These are phyloP conservation scores for Myrmecobius fasciatus DNA, from an alignment of 2,113 vertebrate species.

Conservation along the genomic window DNA sequence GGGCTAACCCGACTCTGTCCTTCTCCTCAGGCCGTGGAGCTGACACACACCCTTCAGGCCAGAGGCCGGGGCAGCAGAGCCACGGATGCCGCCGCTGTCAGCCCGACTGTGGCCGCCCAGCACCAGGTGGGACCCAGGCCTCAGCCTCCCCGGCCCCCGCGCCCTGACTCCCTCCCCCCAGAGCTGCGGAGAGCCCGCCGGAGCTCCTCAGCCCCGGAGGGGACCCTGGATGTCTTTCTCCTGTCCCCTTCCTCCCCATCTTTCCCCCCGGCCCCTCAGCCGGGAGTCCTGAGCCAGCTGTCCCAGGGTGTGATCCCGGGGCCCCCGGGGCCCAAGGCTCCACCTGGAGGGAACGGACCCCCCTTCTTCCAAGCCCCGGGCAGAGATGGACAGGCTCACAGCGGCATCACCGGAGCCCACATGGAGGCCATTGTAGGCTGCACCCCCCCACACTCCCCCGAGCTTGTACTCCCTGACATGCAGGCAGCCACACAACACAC, in stretches of 20 bases:
- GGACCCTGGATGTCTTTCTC: neutral
- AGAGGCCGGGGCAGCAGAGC: slow-evolving; percentile 96
- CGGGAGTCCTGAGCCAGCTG: neutral
- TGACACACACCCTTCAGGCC: slow-evolving; percentile 87
- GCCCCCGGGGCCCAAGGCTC: neutral
- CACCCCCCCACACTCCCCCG: neutral
- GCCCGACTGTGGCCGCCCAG: slow-evolving; percentile 89
- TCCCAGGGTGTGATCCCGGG: neutral
- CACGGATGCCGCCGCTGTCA: slow-evolving; percentile 85
- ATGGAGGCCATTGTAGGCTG: neutral
- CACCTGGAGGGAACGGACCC: slow-evolving; percentile 47
- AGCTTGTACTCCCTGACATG: too few species aligned
- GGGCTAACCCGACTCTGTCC: slow-evolving; percentile 82
- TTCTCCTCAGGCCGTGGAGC: slow-evolving; percentile 86
- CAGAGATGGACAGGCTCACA: neutral
- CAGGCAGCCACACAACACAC: too few species aligned
- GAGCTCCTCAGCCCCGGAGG: neutral
- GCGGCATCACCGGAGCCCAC: neutral
- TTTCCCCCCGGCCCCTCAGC: too few species aligned
- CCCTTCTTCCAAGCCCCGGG: neutral
- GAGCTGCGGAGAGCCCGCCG: neutral
- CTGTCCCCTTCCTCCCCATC: neutral
- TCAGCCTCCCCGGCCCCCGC: slow-evolving; percentile 70
- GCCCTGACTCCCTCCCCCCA: neutral
- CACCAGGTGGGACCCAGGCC: slow-evolving; percentile 93